Evolutionary conservation across 2,888 invertebrate species (phyloP), one percentile per base, ranked within the genome.

Genomic region (Leptopilina drosophilae): DNA sequence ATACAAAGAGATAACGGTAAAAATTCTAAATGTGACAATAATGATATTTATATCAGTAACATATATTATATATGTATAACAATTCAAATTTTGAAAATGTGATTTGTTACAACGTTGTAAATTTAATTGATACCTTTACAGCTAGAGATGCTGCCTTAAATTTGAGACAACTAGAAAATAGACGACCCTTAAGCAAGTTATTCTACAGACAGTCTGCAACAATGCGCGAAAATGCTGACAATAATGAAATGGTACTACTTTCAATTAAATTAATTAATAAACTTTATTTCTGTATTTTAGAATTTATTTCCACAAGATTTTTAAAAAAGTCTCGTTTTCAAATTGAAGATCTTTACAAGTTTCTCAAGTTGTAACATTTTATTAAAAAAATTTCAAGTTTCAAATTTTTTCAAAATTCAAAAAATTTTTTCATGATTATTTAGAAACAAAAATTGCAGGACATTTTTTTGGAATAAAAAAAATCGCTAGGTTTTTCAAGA

Each of bases 121-220:
- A 56, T 56, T 56, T 12, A 56, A 56, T 56, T 33, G 56, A 56
- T 56, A 2, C 14, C 56, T 56, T 56, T 56, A 56, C 56, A 56
- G 56, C 56, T 12, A 14, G 56, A 5, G 12, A 56, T 56, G 56
- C 56, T 56, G 56, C n/a, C 56, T 12, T 56, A 0, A 56, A 56
- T 56, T 56, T 56, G 56, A 56, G 56, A 56, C 56, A 12, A 56
- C 12, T 14, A 56, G 56, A 14, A n/a, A 56, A 56, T 56, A 12
- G 56, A 56, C 56, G 56, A 12, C 56, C 56, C n/a, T 56, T 56
- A 56, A 56, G 56, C 56, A 56, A 56, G 12, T 56, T 56, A 56
- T 56, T 56, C 14, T 56, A n/a, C 11, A 56, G 56, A 14, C 14
- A 56, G 5, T n/a, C 56, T 56, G n/a, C 56, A n/a, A 56, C n/a